Evolutionary conservation across 1,140 invertebrate species (phyloP), one percentile per base, ranked within the genome.

Genomic region (Pseudomyrmex sp.): DNA sequence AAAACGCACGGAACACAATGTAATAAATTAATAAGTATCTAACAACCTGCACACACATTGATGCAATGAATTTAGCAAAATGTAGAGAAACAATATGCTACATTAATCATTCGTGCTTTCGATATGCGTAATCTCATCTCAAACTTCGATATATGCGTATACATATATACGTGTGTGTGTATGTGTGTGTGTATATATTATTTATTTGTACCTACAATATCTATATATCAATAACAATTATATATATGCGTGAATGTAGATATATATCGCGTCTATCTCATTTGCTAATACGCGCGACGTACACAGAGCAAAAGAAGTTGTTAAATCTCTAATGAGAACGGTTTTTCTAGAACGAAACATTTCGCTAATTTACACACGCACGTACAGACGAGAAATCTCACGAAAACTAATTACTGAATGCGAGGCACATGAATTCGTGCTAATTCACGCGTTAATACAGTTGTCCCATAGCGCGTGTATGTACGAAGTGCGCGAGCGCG

Each of bases 361-460:
- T 13, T n/a, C 63, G 59, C 44, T 80, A 80, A 84, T 84, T 80
- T 56, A 54, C 65, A 56, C 20, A 52, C 59, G 79, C 52, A 54
- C 65, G 61, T 44, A 52, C 56, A 79, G 82, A 83, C 83, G 74
- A 12, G n/a, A 88, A 88, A 84, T 35, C 35, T 35, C 83, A 73
- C 61, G 82, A 88, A 83, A 82, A 85, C 79, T 83, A 85, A 88
- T 88, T 89, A 88, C 59, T 15, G 74, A 79, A 75, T 70, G 61
- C 68, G 50, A n/a, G 63, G 12, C 48, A 35, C 35, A 52, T 65
- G 72, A 84, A 84, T 84, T 80, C 84, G 58, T 20, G 56, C 75
- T 86, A 89, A 88, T 72, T 68, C 73, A 46, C n/a, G 58, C 80
- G 69, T 86, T 89, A 83, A 88, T 88, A 85, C 74, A 77, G 44